phyloP scores from a whole-genome alignment of 2,113 vertebrate species.

The Sceloporus tristichus region DNA sequence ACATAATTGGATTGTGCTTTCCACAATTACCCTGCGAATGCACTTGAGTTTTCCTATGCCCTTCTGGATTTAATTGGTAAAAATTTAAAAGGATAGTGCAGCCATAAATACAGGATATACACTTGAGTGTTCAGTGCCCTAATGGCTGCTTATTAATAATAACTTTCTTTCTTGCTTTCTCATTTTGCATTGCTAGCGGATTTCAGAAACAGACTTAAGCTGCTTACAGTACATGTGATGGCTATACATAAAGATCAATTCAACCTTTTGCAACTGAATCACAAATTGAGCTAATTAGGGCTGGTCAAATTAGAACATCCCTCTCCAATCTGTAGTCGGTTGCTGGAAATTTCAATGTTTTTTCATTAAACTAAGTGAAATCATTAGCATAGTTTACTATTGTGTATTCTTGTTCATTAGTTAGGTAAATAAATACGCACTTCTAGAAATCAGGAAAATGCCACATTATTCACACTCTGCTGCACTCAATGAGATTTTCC shows the following conservation, averaged over 20 bases:
- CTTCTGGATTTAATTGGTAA: conserved; percentile 67
- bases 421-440: conserved; percentile 9
- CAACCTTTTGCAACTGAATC: conserved; percentile 25
- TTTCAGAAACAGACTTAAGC: conserved; percentile 42
- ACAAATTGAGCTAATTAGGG: conserved; percentile 45
- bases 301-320: conserved; percentile 34
- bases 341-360: conserved; percentile 42
- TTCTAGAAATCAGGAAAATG: conserved; percentile 13
- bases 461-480: background rate
- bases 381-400: conserved; percentile 39
- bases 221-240: conserved; percentile 5
- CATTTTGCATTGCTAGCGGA: conserved; percentile 24
- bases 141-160: conserved; percentile 61
- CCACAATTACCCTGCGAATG: conserved; percentile 62
- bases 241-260: background rate
- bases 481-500: background rate
- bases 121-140: conserved; percentile 40
- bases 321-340: conserved; percentile 20
- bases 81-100: conserved; percentile 57
- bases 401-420: conserved; percentile 12
- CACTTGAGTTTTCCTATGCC: conserved; percentile 60
- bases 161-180: conserved; percentile 21
- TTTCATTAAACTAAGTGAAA: conserved; percentile 28
- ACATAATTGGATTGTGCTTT: conserved; percentile 59
- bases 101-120: conserved; percentile 61